A percentile compares a stretch with the other conserved stretches of the same genome.
Evolutionary conservation across 2,888 invertebrate genomes (phyloP).

Genomic region (Epirrhoe tristata): DNA sequence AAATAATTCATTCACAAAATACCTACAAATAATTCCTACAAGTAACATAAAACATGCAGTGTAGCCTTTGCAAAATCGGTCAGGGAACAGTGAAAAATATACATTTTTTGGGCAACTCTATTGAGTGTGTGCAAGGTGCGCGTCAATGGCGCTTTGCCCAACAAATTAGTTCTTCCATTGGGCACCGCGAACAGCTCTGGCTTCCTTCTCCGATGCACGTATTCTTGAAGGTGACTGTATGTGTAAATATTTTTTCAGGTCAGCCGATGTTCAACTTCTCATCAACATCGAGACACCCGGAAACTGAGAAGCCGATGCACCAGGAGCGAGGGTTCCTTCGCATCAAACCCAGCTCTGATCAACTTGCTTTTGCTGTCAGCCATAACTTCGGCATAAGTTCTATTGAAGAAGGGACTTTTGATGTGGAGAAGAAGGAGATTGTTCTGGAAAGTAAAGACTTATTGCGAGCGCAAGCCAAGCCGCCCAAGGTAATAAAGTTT

Average conservation of each 20-base stretch:
- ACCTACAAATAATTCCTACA: too few species aligned
- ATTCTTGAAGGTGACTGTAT: too few species aligned
- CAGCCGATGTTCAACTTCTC: conserved; percentile 86
- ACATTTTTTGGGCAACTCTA: too few species aligned
- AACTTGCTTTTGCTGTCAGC: conserved; percentile 83
- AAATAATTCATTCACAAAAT: too few species aligned
- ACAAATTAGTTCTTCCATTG: too few species aligned
- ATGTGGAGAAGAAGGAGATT: conserved; percentile 72
- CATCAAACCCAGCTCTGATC: conserved; percentile 82
- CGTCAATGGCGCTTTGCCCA: too few species aligned
- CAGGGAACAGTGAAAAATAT: too few species aligned
- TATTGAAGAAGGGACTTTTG: conserved; percentile 84
- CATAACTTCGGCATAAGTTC: conserved; percentile 87
- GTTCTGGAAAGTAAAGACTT: conserved; percentile 78
- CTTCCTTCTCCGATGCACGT: too few species aligned
- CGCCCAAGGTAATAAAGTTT: conserved; percentile 79
- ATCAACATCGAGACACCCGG: conserved; percentile 81
- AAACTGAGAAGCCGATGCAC: conserved; percentile 85
- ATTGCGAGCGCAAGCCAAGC: conserved; percentile 63
- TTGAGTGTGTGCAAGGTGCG: too few species aligned
- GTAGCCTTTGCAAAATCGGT: too few species aligned
- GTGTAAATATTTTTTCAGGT: conserved; percentile 59
- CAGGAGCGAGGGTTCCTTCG: conserved; percentile 87
- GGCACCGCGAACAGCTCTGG: too few species aligned
- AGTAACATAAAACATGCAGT: too few species aligned